Evolutionary conservation across 2,797 vertebrate species (phyloP).

Genomic region (Crypturellus tataupa): DNA sequence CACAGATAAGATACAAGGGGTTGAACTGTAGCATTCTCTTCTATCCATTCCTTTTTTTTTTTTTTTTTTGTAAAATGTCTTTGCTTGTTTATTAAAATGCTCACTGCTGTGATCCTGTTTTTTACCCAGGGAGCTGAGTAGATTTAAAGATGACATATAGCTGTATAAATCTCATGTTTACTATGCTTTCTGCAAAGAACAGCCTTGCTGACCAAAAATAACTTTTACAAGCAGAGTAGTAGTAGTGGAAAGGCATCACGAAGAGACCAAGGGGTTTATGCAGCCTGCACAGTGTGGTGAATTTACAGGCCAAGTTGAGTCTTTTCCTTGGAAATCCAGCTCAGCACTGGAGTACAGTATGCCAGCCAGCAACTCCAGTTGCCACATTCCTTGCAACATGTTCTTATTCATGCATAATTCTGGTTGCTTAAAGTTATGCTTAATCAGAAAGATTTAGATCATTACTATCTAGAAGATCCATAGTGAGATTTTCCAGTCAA

Average conservation of each 20-base stretch:
- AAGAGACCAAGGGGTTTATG: not conserved
- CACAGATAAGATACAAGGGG: not conserved
- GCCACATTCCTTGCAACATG: not conserved
- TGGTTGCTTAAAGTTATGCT: not conserved
- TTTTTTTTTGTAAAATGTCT: conserved; percentile 4
- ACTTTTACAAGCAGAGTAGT: conserved; percentile 35
- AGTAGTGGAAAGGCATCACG: not conserved
- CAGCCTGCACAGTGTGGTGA: not conserved
- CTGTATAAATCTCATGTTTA: conserved; percentile 46
- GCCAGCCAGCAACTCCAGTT: not conserved
- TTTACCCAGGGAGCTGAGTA: conserved; percentile 25
- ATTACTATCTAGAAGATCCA: not conserved
- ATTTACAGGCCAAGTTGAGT: not conserved
- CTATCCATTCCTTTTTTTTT: not conserved
- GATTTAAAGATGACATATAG: conserved; percentile 56
- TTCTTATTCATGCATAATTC: not conserved
- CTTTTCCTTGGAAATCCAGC: not conserved
- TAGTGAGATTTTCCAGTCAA: not conserved
- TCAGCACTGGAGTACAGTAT: not conserved
- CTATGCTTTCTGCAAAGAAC: conserved; percentile 15
- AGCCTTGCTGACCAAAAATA: conserved; percentile 34
- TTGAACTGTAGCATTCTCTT: conserved; percentile 29
- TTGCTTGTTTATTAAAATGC: conserved; percentile 68
- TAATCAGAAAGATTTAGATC: not conserved
- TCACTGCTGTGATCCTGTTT: conserved; percentile 58